phyloP scores from a whole-genome alignment of 2,888 invertebrate genomes.

The Leucozona laternaria region DNA sequence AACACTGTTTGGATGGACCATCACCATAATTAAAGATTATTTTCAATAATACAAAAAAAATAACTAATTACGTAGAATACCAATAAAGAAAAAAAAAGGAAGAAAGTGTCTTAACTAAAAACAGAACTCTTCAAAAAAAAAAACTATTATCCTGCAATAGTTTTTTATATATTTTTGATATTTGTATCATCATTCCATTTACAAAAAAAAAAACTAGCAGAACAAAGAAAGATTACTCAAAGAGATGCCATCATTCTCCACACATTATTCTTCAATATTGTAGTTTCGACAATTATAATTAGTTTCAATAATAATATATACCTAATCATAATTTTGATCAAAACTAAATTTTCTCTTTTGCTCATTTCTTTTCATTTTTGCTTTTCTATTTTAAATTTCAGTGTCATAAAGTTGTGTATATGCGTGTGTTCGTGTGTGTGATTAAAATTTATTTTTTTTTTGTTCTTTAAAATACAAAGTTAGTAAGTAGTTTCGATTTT shows the following conservation, averaged over 20 bases:
- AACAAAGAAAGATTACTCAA: slow-evolving; percentile 36
- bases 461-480: slow-evolving; percentile 67
- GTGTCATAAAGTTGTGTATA: slow-evolving; percentile 69
- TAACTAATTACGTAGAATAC: slow-evolving; percentile 38
- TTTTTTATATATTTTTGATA: slow-evolving; percentile 58
- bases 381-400: slow-evolving; percentile 65
- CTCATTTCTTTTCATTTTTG: slow-evolving; percentile 60
- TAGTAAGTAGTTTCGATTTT: slow-evolving; percentile 75
- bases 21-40: slow-evolving; percentile 50
- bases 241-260: slow-evolving; percentile 70
- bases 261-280: slow-evolving; percentile 72
- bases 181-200: slow-evolving; percentile 55
- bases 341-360: slow-evolving; percentile 59
- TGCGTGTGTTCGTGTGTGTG: slow-evolving; percentile 69
- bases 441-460: slow-evolving; percentile 61
- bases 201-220: slow-evolving; percentile 22
- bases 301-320: slow-evolving; percentile 60
- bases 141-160: slow-evolving; percentile 66
- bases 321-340: slow-evolving; percentile 50
- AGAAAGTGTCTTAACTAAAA: neutral
- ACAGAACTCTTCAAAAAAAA: slow-evolving; percentile 25
- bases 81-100: neutral
- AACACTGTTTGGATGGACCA: slow-evolving; percentile 48
- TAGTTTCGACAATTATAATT: slow-evolving; percentile 62
- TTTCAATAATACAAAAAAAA: slow-evolving; percentile 28